Evolutionary conservation across 2,888 invertebrate species (phyloP).

Genomic region (Phorcus lineatus): DNA sequence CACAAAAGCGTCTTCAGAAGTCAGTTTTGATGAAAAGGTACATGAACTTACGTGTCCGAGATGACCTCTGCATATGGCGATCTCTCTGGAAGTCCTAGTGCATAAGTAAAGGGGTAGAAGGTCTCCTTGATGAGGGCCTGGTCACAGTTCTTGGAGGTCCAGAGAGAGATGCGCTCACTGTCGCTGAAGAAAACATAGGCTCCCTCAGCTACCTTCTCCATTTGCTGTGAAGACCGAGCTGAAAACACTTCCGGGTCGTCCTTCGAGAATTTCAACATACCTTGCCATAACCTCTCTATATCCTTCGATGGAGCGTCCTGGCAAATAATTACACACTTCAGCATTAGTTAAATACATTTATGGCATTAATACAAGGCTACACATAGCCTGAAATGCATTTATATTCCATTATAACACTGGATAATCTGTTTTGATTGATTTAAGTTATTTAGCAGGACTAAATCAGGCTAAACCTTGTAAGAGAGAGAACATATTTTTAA

Average conservation of each 20-base stretch:
- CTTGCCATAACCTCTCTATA: neutral
- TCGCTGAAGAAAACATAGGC: conserved; percentile 13
- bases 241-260: neutral
- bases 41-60: neutral
- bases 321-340: no score
- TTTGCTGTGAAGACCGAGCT: neutral
- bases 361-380: no score
- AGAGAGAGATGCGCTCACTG: neutral
- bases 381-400: no score
- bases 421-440: no score
- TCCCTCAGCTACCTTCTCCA: neutral
- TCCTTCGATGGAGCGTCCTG: no score
- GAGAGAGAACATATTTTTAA: no score
- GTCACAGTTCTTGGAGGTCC: conserved; percentile 2
- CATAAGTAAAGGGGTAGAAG: neutral
- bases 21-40: no score
- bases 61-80: conserved; percentile 9
- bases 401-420: no score
- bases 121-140: neutral
- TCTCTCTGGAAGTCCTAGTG: neutral
- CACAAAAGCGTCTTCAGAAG: no score
- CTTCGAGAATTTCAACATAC: neutral
- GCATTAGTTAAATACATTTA: no score
- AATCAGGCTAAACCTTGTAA: no score
- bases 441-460: no score